These are phyloP conservation scores for Triplophysa yarkandensis DNA, from an alignment of 2,797 vertebrate genomes.

Conservation along the genomic window DNA sequence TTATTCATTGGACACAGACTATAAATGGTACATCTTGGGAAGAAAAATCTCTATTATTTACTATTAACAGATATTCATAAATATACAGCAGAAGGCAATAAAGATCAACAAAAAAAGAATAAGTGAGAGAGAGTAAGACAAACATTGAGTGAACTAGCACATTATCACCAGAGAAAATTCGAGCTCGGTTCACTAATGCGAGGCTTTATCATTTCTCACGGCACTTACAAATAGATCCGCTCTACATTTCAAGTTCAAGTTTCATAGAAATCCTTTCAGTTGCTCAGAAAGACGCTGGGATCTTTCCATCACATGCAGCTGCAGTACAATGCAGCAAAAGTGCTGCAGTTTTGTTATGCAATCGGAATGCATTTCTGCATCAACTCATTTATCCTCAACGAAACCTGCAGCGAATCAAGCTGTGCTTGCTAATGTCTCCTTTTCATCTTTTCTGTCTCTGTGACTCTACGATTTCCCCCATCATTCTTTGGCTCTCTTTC, in stretches of 20 bases:
- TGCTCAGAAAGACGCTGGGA: slow-evolving; percentile 11
- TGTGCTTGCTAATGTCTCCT: slow-evolving; percentile 38
- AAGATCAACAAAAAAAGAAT: background rate
- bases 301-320: background rate
- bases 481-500: slow-evolving; percentile 15
- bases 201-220: background rate
- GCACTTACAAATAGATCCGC: slow-evolving; percentile 20
- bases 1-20: background rate
- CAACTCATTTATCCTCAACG: slow-evolving; percentile 26
- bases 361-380: slow-evolving; percentile 22
- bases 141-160: background rate
- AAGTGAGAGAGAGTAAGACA: no score
- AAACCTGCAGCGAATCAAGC: slow-evolving; percentile 24
- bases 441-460: slow-evolving; percentile 27
- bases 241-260: slow-evolving; percentile 2
- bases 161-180: slow-evolving; percentile 5
- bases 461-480: background rate
- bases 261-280: slow-evolving; percentile 7
- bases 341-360: slow-evolving; percentile 6
- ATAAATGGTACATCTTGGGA: background rate
- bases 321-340: slow-evolving; percentile 8
- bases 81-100: background rate
- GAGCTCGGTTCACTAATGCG: background rate
- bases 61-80: background rate
- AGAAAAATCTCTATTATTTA: background rate